Evolutionary conservation across 2,797 vertebrate genomes (phyloP), one percentile per base, ranked within the genome.

Genomic region (Ptychobarbus kaznakovi): DNA sequence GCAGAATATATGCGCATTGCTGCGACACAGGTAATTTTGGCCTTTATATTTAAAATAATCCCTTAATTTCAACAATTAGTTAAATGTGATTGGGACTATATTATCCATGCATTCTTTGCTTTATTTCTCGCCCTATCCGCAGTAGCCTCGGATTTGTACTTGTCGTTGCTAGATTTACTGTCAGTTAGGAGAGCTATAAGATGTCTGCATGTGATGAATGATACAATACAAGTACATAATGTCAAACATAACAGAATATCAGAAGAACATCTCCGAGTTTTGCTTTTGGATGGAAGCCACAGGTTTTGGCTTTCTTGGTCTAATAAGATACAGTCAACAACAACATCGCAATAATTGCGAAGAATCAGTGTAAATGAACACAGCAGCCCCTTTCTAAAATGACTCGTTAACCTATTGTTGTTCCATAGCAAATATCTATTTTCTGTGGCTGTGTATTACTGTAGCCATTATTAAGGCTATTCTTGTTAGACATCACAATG

Each of bases 1-100:
- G 94, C 94, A 94, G 93, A 94, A 89, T 88, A 90, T 93, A 94
- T 92, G 94, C 95, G 93, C 93, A 95, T 91, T 91, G 88, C 94
- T 95, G 94, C 93, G 94, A 92, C 94, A 94, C 84, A 89, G 58
- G 65, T 69, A 63, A 69, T 35, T 38, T 22, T 65, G 66, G 68
- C 15, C 81, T 68, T 77, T 25, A 66, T 46, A 10, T 72, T 66
- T 5, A 49, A 82, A 81, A 87, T 44, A 63, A 84, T 35, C 42
- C 63, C 38, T 40, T 51, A 83, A 42, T 77, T 77, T 76, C 42
- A 53, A 68, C 49, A 77, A 25, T 32, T 18, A 1, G 20, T 84
- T 88, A 70, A 76, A 82, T 87, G 80, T 51, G 40, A 63, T 65
- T 65, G 32, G 28, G 73, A 38, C 46, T 56, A 25, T 69, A n/a